Evolutionary conservation across 2,113 vertebrate genomes (phyloP), one percentile per base, ranked within the genome.

Genomic region (Gyps fulvus): DNA sequence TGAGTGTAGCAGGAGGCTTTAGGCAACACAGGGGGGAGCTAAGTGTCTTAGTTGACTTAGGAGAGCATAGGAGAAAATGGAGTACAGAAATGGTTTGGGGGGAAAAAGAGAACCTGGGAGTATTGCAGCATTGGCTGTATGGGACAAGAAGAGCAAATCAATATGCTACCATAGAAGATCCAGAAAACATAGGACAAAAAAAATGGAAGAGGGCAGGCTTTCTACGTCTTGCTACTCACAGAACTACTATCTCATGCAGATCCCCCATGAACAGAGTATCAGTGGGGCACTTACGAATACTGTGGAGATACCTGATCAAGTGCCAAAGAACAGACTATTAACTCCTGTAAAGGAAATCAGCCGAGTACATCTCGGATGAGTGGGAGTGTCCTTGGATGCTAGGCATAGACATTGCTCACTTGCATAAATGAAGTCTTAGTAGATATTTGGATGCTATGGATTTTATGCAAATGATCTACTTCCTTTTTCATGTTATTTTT

Each of bases 21-120:
- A 80, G 49, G 83, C 49, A 89, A 70, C 55, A 73, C 62, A 65
- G 54, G 66, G 73, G 67, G 71, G 67, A 95, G 58, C 58, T 73
- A 78, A 13, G 0, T 83, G 61, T 61, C 54, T 91, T 50, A 20
- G 47, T 4, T 47, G 26, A 20, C 49, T 78, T 76, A 25, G 38
- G 50, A 82, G 19, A 82, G 6, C 26, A 67, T 15, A 63, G 52
- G 21, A 72, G 36, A 72, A 90, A 90, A 76, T 27, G 7, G 3
- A 77, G 23, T 43, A 9, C 18, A 55, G 57, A 79, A 2, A 16
- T 55, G 7, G 43, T 47, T 69, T 5, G 3, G 2, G 11, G 1
- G 13, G 1, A 10, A 7, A 25, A 36, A 55, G 32, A 82, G 8
- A 88, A 40, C 18, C 45, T 86, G 49, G 36, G 40, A 87, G 38